These are phyloP conservation scores for Dipodomys spectabilis DNA, from an alignment of 2,113 vertebrate species.

Conservation along the genomic window DNA sequence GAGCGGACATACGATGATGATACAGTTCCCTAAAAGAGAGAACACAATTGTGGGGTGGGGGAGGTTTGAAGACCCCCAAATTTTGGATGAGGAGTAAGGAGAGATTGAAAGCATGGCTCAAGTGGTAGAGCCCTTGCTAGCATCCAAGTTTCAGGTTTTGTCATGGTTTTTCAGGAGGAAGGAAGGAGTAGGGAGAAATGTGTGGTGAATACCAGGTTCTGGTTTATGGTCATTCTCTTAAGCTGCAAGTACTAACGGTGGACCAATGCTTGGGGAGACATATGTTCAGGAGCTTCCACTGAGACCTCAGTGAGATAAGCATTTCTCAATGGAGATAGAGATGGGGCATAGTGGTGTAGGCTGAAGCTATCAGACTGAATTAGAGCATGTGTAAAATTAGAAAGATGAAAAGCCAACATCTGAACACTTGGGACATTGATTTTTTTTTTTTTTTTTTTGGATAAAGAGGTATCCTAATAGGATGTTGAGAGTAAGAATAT, in stretches of 20 bases:
- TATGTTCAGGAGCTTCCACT: not conserved
- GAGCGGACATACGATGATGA: no score
- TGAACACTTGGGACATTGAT: not conserved
- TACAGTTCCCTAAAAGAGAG: no score
- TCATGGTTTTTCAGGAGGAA: no score
- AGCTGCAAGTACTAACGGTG: not conserved
- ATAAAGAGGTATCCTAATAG: not conserved
- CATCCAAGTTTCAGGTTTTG: no score
- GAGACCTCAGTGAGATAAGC: not conserved
- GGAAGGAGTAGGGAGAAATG: not conserved
- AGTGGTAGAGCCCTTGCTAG: no score
- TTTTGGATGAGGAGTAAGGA: no score
- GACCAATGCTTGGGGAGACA: not conserved
- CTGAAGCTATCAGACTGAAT: not conserved
- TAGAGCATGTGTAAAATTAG: not conserved
- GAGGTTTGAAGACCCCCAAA: no score
- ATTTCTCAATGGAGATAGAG: not conserved
- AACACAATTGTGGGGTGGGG: no score
- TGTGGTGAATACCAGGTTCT: not conserved
- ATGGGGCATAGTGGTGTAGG: rapidly evolving
- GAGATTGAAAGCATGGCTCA: no score
- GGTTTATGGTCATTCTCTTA: not conserved
- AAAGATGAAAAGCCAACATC: not conserved
- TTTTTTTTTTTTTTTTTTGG: not conserved
- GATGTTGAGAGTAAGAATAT: not conserved